Conservation (phyloP, 2,888 invertebrate species). For the Amblyteles armatorius region DNA sequence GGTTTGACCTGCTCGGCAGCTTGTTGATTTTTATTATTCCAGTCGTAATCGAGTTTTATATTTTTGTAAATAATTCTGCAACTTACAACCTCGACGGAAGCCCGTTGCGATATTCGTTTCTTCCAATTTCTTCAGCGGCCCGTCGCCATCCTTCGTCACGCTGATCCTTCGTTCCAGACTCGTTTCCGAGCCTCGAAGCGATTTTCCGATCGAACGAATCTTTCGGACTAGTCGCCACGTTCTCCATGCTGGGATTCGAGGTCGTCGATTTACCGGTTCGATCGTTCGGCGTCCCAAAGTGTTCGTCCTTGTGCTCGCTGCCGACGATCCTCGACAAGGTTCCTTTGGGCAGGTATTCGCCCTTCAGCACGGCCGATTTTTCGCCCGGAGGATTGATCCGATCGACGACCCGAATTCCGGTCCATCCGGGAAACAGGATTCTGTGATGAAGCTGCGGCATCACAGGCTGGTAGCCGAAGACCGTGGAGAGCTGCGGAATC, state of each 20-base stretch:
- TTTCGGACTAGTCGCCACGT: neutral
- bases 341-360: constrained; percentile 40
- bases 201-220: neutral
- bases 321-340: constrained; percentile 38
- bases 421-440: constrained; percentile 38
- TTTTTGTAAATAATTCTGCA: no score
- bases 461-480: constrained; percentile 47
- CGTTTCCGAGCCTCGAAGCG: neutral
- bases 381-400: neutral
- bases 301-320: constrained; percentile 13
- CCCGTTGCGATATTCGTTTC: neutral
- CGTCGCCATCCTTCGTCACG: neutral
- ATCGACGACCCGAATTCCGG: neutral
- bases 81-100: neutral
- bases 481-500: constrained; percentile 14
- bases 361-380: constrained; percentile 1
- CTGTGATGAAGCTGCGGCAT: constrained; percentile 49
- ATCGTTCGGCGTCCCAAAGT: neutral
- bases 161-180: neutral
- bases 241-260: neutral
- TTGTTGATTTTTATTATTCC: no score
- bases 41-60: no score
- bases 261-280: neutral
- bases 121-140: neutral
- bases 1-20: no score